Conservation (phyloP, 92 coral and sea anemone genomes). For the Parazoanthus atlanticus region DNA sequence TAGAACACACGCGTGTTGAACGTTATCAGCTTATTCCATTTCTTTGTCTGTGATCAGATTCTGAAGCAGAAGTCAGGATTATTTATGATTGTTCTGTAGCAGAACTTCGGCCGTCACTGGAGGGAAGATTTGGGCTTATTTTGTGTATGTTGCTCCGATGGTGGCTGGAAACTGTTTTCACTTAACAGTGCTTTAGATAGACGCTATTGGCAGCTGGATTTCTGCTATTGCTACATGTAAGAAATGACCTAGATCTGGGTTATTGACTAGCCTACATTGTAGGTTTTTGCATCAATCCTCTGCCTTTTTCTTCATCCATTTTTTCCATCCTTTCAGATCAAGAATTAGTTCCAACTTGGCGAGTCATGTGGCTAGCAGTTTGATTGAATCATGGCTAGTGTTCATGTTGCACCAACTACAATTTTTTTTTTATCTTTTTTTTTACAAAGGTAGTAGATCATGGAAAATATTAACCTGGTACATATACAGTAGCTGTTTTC, state of each 20-base stretch:
- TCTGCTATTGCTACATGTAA: neutral
- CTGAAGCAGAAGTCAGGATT: neutral
- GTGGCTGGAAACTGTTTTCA: neutral
- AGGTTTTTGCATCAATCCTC: neutral
- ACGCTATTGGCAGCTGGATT: neutral
- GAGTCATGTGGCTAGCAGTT: neutral
- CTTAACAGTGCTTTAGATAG: neutral
- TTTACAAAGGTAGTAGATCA: neutral
- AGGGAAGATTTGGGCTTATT: neutral
- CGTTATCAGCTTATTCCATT: neutral
- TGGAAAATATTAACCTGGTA: neutral
- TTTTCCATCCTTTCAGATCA: neutral
- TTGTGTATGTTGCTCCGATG: neutral
- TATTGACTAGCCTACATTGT: no score
- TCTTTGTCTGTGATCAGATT: neutral
- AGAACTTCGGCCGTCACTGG: neutral
- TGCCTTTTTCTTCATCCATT: neutral
- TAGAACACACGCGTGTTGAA: neutral
- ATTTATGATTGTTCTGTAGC: constrained; percentile 16
- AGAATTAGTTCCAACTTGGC: neutral
- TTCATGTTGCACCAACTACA: neutral
- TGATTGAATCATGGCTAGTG: neutral
- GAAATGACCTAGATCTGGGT: neutral
- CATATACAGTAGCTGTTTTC: no score
- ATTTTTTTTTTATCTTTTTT: no score